phyloP scores from a whole-genome alignment of 1,140 invertebrate species.

The Neoseiulus cucumeris region DNA sequence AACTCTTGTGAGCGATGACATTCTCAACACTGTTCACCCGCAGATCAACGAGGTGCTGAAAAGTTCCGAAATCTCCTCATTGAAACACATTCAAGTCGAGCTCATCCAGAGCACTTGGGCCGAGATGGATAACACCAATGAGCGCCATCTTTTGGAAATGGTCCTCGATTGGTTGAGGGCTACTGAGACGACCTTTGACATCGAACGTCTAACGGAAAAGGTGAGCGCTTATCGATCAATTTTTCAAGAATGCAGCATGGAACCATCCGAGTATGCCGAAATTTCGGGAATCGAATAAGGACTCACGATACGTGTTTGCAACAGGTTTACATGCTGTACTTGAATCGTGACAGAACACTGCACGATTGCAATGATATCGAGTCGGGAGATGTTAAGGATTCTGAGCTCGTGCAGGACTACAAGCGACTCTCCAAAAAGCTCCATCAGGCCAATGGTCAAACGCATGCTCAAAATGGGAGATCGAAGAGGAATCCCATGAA shows the following conservation, averaged over 20 bases:
- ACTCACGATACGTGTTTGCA: no score
- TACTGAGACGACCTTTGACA: slow-evolving; percentile 31
- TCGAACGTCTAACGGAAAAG: slow-evolving; percentile 34
- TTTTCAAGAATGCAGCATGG: no score
- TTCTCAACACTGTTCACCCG: slow-evolving; percentile 14
- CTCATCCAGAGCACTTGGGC: slow-evolving; percentile 40
- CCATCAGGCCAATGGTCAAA: slow-evolving; percentile 14
- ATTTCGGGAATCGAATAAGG: no score
- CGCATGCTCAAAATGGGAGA: background rate
- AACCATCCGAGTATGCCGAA: no score
- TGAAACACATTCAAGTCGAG: slow-evolving; percentile 44
- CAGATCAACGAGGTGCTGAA: slow-evolving; percentile 39
- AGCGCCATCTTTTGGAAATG: slow-evolving; percentile 36
- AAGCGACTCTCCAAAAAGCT: slow-evolving; percentile 35
- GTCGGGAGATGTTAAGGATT: slow-evolving; percentile 41
- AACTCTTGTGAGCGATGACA: background rate
- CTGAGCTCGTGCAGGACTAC: slow-evolving; percentile 58
- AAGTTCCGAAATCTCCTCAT: slow-evolving; percentile 35
- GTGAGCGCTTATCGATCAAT: slow-evolving; percentile 21
- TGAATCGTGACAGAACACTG: slow-evolving; percentile 49
- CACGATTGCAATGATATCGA: slow-evolving; percentile 55
- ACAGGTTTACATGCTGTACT: slow-evolving; percentile 51
- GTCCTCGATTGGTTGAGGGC: slow-evolving; percentile 45
- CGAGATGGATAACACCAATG: slow-evolving; percentile 36
- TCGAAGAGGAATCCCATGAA: background rate